These are phyloP conservation scores for Petaurus breviceps DNA, from an alignment of 2,113 vertebrate species.

Conservation along the genomic window DNA sequence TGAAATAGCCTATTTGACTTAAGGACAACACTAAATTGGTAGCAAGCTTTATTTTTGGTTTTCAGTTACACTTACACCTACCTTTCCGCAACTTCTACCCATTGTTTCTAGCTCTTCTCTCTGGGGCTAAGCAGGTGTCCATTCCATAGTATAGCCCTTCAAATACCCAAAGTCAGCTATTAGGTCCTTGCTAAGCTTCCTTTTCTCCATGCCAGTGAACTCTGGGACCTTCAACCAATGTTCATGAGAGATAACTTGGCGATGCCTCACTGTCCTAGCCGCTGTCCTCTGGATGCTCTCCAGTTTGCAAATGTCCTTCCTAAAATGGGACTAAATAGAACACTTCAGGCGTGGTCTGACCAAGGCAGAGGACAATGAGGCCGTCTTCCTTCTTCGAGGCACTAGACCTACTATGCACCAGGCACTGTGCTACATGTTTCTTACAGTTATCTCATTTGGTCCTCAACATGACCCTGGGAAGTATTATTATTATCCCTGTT, in stretches of 20 bases:
- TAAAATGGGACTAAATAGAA: too few relatives aligned
- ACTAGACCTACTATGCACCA: background rate
- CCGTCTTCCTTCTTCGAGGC: background rate
- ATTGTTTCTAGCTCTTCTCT: background rate
- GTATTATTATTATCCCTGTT: too few relatives aligned
- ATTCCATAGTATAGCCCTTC: background rate
- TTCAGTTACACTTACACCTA: background rate
- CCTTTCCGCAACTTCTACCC: background rate
- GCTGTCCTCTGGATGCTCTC: too few relatives aligned
- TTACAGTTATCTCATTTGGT: background rate
- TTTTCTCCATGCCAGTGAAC: too few relatives aligned
- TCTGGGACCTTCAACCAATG: too few relatives aligned
- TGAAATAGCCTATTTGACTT: background rate
- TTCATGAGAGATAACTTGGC: too few relatives aligned
- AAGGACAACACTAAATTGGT: background rate
- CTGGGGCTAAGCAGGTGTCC: background rate
- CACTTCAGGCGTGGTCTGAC: background rate
- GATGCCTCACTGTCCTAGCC: too few relatives aligned
- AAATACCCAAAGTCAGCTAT: too few relatives aligned
- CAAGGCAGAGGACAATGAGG: too few relatives aligned
- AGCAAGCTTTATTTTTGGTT: background rate
- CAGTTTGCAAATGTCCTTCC: too few relatives aligned
- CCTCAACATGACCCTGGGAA: background rate
- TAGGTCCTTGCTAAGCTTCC: too few relatives aligned
- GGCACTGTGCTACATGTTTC: background rate